Evolutionary conservation across 2,888 invertebrate species (phyloP), one percentile per base, ranked within the genome.

Genomic region (Acronicta psi): DNA sequence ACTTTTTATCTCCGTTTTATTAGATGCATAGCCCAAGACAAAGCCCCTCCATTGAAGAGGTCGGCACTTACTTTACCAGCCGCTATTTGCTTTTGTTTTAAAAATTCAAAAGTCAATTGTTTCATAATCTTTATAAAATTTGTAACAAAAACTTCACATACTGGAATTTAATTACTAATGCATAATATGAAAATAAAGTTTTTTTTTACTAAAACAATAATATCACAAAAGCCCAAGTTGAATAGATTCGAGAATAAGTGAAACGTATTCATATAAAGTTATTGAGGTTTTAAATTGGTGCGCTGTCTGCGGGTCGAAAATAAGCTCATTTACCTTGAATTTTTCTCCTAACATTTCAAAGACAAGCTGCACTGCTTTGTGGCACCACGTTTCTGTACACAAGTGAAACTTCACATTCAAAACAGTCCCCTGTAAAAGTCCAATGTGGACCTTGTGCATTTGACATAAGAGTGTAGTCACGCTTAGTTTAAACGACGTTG

Each of bases 281-380:
- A 25, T 49, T 20, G 49, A 43, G 36, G 45, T 18, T 37, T 23
- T 18, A 56, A 59, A 59, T 59, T 71, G 42, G 31, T 54, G 40
- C 47, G 56, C 49, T 55, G 50, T 42, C 58, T 60, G 37, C 50
- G 49, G 56, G 51, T 70, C 68, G 68, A 77, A 73, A 69, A 76
- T 75, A 75, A 77, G 59, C 63, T 69, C 65, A 73, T 72, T 76
- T 72, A 68, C 64, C 67, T 62, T 67, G 58, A 73, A 78, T 77
- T 78, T 77, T 74, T 66, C 31, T 67, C 72, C 42, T 37, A 72
- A 55, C 69, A 50, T 75, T 78, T 77, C 72, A 82, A 80, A 82
- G 81, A 74, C 69, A 73, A 57, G 67, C 65, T 65, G 45, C 61
- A 60, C 59, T 59, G 71, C 73, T 80, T 77, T 80, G 77, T 73